Evolutionary conservation across 2,113 vertebrate genomes (phyloP), one percentile per base, ranked within the genome.

Genomic region (Talpa occidentalis): DNA sequence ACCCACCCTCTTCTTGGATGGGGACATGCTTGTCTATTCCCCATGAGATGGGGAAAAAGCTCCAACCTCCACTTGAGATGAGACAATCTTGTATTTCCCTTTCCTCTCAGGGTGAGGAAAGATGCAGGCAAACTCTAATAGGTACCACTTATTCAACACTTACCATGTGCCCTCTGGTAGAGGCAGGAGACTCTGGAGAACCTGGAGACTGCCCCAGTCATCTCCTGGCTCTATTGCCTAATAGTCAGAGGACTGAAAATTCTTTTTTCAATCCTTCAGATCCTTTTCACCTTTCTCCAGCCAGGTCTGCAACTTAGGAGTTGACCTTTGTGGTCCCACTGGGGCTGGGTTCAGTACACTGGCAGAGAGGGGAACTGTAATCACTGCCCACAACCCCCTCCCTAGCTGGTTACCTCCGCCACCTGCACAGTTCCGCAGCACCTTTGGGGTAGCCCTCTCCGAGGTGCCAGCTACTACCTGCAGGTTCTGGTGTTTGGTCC

Each of bases 381-480:
- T 47, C 49, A 22, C 5, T 21, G 40, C 1, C 59, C 2, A 2
- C 5, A 5, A 40, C 10, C 4, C 22, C 5, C 8, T 0, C 1
- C 9, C 32, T 35, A 1, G 2, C 26, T 4, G 64, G 9, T 10
- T 32, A 59, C 84, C 72, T 17, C 2, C 16, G 2, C 66, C 56
- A 42, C n/a, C 22, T 17, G 14, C 1, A 4, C 74, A 49, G 26
- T 32, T 15, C 21, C 11, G 22, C 16, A 60, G 26, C 19, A 44
- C 35, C n/a, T 59, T 5, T 4, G 5, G 2, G 35, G 21, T 4
- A 67, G 3, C 19, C 15, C 11, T 59, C 24, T 73, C 60, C 52
- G 26, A 11, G 40, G 28, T 49, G 44, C 47, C 8, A 11, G 8
- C 16, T 37, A 4, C 10, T 17, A 4, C 49, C 3, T 44, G 19